A percentile compares a stretch with the other conserved stretches of the same genome.
These are phyloP conservation scores for Drosophila acutilabella DNA, from an alignment of 2,888 invertebrate species.

Conservation along the genomic window DNA sequence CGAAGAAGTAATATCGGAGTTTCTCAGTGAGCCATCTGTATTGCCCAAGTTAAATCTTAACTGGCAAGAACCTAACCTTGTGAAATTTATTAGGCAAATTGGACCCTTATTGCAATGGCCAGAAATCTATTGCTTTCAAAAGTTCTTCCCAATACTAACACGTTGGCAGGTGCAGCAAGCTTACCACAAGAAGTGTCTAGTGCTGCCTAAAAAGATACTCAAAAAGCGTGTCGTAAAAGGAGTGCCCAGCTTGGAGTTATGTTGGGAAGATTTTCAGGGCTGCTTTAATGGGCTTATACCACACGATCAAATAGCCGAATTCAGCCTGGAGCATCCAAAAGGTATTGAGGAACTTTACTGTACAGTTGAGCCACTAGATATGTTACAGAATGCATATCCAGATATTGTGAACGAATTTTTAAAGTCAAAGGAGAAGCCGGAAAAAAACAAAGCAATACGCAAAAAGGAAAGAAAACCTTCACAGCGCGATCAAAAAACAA, in stretches of 20 bases:
- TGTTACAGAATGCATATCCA: slow-evolving; percentile 88
- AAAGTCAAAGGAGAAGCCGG: slow-evolving; percentile 86
- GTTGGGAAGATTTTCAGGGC: slow-evolving; percentile 88
- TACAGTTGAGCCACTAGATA: slow-evolving; percentile 89
- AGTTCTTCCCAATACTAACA: slow-evolving; percentile 91
- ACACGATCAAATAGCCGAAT: slow-evolving; percentile 86
- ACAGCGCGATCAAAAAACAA: slow-evolving; percentile 76
- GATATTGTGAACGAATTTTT: slow-evolving; percentile 87
- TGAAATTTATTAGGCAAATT: slow-evolving; percentile 90
- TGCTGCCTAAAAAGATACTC: slow-evolving; percentile 86
- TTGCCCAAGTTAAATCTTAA: slow-evolving; percentile 86
- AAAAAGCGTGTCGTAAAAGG: slow-evolving; percentile 87
- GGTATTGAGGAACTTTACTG: slow-evolving; percentile 86
- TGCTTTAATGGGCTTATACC: slow-evolving; percentile 88
- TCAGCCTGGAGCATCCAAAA: slow-evolving; percentile 85
- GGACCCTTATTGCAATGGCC: slow-evolving; percentile 90
- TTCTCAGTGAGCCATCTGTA: slow-evolving; percentile 87
- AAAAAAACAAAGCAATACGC: slow-evolving; percentile 83
- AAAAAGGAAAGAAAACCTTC: slow-evolving; percentile 71
- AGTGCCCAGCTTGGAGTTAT: slow-evolving; percentile 89
- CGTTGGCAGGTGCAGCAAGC: slow-evolving; percentile 88
- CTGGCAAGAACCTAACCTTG: slow-evolving; percentile 89
- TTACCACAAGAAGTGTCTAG: slow-evolving; percentile 51
- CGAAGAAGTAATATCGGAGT: slow-evolving; percentile 91
- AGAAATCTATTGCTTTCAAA: slow-evolving; percentile 91